These are phyloP conservation scores for Philaenus spumarius DNA, from an alignment of 1,140 invertebrate genomes.

Conservation along the genomic window DNA sequence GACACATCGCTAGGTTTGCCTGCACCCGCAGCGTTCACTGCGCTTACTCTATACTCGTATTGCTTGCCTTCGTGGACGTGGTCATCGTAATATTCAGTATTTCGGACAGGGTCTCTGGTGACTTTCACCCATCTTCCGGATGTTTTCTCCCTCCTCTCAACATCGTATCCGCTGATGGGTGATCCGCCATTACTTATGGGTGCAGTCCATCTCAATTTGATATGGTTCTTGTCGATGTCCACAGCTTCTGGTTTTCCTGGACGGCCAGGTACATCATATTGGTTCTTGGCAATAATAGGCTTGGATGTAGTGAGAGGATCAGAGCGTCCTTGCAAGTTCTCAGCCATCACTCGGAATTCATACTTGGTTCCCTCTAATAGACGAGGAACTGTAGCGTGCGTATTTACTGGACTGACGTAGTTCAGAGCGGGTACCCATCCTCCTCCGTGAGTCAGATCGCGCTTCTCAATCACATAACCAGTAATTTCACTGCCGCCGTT, in stretches of 20 bases:
- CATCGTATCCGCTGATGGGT: constrained; percentile 84
- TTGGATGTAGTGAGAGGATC: constrained; percentile 81
- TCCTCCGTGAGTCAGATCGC: constrained; percentile 88
- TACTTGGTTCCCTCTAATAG: constrained; percentile 88
- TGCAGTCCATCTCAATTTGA: constrained; percentile 82
- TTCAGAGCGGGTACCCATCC: constrained; percentile 93
- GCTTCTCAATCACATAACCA: constrained; percentile 94
- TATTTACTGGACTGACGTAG: constrained; percentile 81
- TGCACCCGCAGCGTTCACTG: constrained; percentile 90
- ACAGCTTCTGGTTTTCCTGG: constrained; percentile 83
- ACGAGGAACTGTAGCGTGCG: constrained; percentile 77
- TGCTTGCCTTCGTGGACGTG: constrained; percentile 91
- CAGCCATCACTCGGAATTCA: constrained; percentile 87
- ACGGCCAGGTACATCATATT: constrained; percentile 82
- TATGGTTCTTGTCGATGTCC: constrained; percentile 88
- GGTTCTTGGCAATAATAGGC: constrained; percentile 87
- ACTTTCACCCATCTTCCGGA: constrained; percentile 92
- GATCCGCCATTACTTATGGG: constrained; percentile 92
- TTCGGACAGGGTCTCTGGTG: constrained; percentile 73
- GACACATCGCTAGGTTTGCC: constrained; percentile 91
- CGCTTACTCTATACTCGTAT: constrained; percentile 95
- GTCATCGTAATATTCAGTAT: constrained; percentile 78
- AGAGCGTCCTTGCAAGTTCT: constrained; percentile 91
- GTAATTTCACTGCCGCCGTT: constrained; percentile 92
- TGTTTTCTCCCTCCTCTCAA: constrained; percentile 87